Conservation (phyloP, 1,140 invertebrate genomes). For the Plodia interpunctella region DNA sequence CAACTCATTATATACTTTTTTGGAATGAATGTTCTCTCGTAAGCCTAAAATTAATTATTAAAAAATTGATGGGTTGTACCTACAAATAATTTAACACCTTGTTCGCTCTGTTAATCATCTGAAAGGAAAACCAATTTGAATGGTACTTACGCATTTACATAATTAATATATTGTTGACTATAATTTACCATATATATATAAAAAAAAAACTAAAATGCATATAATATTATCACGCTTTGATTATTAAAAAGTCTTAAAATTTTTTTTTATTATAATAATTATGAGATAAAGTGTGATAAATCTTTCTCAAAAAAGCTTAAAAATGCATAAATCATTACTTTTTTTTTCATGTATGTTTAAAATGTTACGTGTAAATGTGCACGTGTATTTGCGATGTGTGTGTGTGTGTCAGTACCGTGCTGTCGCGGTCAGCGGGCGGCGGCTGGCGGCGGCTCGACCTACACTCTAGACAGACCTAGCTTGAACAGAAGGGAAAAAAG, state of each 20-base stretch:
- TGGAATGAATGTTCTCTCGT: too few relatives aligned
- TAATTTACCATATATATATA: too few relatives aligned
- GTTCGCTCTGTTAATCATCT: background rate
- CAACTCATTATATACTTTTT: too few relatives aligned
- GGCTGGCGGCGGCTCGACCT: slow-evolving; percentile 70
- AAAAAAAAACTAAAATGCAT: too few relatives aligned
- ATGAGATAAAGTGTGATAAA: too few relatives aligned
- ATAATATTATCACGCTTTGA: too few relatives aligned
- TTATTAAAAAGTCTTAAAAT: too few relatives aligned
- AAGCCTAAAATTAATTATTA: too few relatives aligned
- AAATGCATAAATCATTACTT: too few relatives aligned
- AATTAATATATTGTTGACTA: background rate
- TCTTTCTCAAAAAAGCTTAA: too few relatives aligned
- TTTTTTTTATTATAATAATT: too few relatives aligned
- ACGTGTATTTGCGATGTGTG: slow-evolving; percentile 12
- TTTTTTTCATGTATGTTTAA: background rate
- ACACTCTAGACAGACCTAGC: slow-evolving; percentile 74
- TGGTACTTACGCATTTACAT: too few relatives aligned
- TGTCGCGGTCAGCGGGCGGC: slow-evolving; percentile 59
- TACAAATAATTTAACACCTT: background rate
- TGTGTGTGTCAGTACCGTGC: slow-evolving; percentile 63
- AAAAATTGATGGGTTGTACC: background rate
- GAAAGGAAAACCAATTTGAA: background rate
- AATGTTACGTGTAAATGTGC: background rate
- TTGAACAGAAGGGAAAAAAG: slow-evolving; percentile 72